Evolutionary conservation across 2,113 vertebrate genomes (phyloP), one percentile per base, ranked within the genome.

Genomic region (Percopsis transmontana): DNA sequence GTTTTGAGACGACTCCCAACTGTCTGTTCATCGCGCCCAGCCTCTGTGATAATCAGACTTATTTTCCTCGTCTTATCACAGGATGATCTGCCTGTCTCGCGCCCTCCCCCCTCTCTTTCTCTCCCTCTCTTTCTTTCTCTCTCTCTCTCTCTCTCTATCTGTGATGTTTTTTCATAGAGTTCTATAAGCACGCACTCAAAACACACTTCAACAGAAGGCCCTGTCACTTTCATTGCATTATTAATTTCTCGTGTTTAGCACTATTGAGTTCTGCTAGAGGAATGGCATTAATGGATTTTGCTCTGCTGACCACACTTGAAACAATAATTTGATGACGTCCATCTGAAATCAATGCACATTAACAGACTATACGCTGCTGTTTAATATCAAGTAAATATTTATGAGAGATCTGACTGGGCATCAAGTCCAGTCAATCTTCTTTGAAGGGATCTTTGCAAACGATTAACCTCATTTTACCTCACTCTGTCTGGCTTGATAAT

Each of bases 341-440:
- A 90, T 92, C 92, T 94, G 91, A 87, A 95, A 98, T 98, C 96
- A 94, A 98, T 97, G 77, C 77, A 58, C 92, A 93, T 94, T 92
- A 94, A 94, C 92, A 92, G 92, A 93, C 92, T 92, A 87, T 89
- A 87, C 92, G 92, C 93, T 94, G 93, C 94, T 95, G 92, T 91
- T 89, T 94, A 93, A 94, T 95, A 93, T 91, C 72, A 94, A 94
- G 95, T 97, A 96, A 98, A 99, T 99, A 98, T 98, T 97, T 98
- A 99, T 98, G 96, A 98, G 95, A 94, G 94, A 95, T 96, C 94
- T 94, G 94, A 95, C 92, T 92, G 91, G 92, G 92, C 93, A 93
- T 95, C 95, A 94, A 95, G 94, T 94, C 92, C 91, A 95, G 95
- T 99, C 96, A 97, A 94, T 98, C 94, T 95, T 94, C 93, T 95